Conservation (phyloP, 2,888 invertebrate species). For the Lasioglossum figueresi region DNA sequence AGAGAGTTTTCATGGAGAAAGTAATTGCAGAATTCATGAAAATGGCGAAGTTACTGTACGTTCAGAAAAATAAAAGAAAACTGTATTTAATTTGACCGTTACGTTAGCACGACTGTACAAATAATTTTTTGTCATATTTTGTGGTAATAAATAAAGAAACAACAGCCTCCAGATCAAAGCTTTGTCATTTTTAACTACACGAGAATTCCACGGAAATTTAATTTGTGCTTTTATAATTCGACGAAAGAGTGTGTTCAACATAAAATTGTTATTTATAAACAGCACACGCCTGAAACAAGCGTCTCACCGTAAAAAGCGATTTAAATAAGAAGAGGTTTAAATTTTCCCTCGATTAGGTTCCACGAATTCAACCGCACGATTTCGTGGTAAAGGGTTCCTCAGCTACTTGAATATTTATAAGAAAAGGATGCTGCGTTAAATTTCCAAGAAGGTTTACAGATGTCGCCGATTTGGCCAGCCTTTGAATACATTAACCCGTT, state of each 20-base stretch:
- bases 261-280: conserved; percentile 38
- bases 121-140: background rate
- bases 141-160: background rate
- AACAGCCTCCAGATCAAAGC: background rate
- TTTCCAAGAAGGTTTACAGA: conserved; percentile 67
- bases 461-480: conserved; percentile 59
- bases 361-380: conserved; percentile 74
- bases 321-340: conserved; percentile 64
- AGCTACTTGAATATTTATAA: conserved; percentile 76
- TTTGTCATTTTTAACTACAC: background rate
- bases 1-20: background rate
- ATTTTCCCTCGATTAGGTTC: conserved; percentile 67
- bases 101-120: background rate
- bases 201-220: background rate
- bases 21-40: background rate
- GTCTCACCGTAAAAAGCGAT: conserved; percentile 37
- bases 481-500: conserved; percentile 68
- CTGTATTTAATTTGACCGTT: too few relatives aligned
- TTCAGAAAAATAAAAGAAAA: background rate
- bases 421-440: conserved; percentile 66
- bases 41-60: background rate
- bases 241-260: background rate
- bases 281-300: conserved; percentile 22
- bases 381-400: conserved; percentile 59
- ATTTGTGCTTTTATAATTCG: background rate